These are phyloP conservation scores for Lutraria lutraria DNA, from an alignment of 2,888 invertebrate species.

Conservation along the genomic window DNA sequence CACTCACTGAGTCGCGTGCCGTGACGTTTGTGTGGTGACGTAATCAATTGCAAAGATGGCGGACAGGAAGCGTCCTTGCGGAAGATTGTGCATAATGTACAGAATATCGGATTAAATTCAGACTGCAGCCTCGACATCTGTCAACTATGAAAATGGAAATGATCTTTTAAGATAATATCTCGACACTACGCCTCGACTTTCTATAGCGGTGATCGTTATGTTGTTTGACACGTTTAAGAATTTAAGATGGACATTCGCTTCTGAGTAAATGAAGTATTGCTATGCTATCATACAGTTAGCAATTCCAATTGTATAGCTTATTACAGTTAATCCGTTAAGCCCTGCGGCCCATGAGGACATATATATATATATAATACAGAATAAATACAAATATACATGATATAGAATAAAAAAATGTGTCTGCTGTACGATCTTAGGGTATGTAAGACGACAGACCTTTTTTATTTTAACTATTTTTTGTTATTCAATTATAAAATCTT, in stretches of 20 bases:
- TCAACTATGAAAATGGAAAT: constrained; percentile 33
- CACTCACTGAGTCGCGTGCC: constrained; percentile 70
- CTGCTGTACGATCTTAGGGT: not conserved
- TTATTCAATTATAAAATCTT: no score
- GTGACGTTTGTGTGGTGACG: constrained; percentile 71
- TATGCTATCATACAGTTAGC: not conserved
- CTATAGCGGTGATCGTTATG: not conserved
- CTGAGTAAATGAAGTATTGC: not conserved
- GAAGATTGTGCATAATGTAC: constrained; percentile 71
- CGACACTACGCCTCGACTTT: not conserved
- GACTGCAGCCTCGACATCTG: constrained; percentile 60
- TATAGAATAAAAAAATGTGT: not conserved
- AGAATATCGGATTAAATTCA: constrained; percentile 59
- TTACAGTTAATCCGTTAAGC: no score
- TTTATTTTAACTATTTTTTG: no score
- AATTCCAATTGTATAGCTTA: not conserved
- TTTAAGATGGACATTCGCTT: not conserved
- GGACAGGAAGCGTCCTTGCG: constrained; percentile 63
- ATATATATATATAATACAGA: no score
- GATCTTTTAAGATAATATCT: constrained; percentile 38
- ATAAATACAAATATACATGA: not conserved
- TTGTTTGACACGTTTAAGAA: not conserved
- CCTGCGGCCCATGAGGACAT: no score
- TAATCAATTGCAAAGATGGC: constrained; percentile 69
- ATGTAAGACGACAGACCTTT: no score